A percentile compares a stretch with the other conserved stretches of the same genome.
These are phyloP conservation scores for Montipora efflorescens DNA, from an alignment of 64 coral and sea anemone genomes.

Conservation along the genomic window DNA sequence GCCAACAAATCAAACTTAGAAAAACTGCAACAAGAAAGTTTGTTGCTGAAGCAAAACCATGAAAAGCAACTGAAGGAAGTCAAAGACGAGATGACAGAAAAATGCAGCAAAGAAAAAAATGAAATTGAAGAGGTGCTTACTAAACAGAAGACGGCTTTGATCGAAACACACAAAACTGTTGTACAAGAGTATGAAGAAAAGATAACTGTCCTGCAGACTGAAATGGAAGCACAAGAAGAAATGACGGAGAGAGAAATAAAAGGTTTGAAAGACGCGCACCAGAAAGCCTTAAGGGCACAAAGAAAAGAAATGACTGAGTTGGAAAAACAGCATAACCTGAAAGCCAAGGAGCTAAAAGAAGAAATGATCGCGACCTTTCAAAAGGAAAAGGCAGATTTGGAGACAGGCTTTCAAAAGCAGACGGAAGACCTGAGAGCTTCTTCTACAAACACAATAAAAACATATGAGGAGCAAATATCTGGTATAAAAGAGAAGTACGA, in stretches of 20 bases:
- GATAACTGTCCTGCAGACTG: not conserved
- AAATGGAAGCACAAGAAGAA: conserved; percentile 19
- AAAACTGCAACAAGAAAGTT: conserved; percentile 20
- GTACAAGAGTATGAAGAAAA: conserved; percentile 57
- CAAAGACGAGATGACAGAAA: conserved; percentile 51
- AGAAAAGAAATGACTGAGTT: conserved; percentile 40
- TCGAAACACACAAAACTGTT: conserved; percentile 18
- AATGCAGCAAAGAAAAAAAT: conserved; percentile 49
- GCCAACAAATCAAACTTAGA: not conserved
- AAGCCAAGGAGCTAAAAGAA: conserved; percentile 49
- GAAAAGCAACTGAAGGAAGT: conserved; percentile 42
- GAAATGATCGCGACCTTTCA: conserved; percentile 11
- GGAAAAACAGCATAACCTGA: conserved; percentile 32
- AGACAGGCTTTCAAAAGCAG: conserved; percentile 12
- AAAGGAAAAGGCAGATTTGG: conserved; percentile 11
- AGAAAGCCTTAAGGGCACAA: not conserved
- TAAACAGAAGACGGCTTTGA: conserved; percentile 33
- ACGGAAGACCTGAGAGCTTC: conserved; percentile 14
- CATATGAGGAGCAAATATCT: conserved; percentile 24
- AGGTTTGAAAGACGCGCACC: conserved; percentile 12
- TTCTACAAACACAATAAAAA: conserved; percentile 22
- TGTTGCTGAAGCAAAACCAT: conserved; percentile 13
- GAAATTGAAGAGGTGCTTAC: conserved; percentile 50
- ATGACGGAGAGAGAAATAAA: conserved; percentile 38
- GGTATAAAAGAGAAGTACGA: conserved; percentile 42